phyloP scores from a whole-genome alignment of 2,888 invertebrate genomes.

The Plemyria rubiginata region DNA sequence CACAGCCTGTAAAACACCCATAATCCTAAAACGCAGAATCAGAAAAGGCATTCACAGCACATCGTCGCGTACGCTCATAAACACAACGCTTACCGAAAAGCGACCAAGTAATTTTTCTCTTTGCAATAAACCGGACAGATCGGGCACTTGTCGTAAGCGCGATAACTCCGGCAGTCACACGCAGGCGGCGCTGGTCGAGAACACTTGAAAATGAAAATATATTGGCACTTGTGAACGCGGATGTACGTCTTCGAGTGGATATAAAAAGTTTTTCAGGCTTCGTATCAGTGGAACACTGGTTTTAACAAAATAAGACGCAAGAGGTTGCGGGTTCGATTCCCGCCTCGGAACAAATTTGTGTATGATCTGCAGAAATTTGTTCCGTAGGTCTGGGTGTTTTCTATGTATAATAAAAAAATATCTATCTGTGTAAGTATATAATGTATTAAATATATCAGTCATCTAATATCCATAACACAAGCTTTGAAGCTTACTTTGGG shows the following conservation, averaged over 20 bases:
- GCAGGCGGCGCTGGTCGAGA: slow-evolving; percentile 68
- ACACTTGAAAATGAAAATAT: slow-evolving; percentile 64
- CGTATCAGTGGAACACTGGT: not conserved
- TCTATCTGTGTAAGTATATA: too few relatives aligned
- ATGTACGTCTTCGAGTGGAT: slow-evolving; percentile 45
- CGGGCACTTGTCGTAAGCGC: slow-evolving; percentile 62
- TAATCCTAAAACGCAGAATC: not conserved
- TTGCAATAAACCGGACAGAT: slow-evolving; percentile 63
- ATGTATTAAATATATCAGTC: too few relatives aligned
- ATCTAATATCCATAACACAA: too few relatives aligned
- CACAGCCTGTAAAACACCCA: not conserved
- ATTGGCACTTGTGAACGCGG: slow-evolving; percentile 59
- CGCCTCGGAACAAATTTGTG: too few relatives aligned
- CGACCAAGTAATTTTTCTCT: slow-evolving; percentile 55
- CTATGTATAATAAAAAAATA: too few relatives aligned
- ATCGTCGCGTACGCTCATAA: slow-evolving; percentile 52
- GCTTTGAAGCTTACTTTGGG: too few relatives aligned
- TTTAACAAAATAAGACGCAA: too few relatives aligned
- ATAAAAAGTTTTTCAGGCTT: slow-evolving; percentile 26
- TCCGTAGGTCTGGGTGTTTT: too few relatives aligned
- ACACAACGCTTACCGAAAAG: slow-evolving; percentile 59
- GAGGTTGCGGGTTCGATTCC: too few relatives aligned
- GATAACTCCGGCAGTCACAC: slow-evolving; percentile 73
- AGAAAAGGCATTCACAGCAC: not conserved
- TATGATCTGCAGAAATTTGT: too few relatives aligned